phyloP scores from a whole-genome alignment of 2,113 vertebrate species.

The Eretmochelys imbricata region DNA sequence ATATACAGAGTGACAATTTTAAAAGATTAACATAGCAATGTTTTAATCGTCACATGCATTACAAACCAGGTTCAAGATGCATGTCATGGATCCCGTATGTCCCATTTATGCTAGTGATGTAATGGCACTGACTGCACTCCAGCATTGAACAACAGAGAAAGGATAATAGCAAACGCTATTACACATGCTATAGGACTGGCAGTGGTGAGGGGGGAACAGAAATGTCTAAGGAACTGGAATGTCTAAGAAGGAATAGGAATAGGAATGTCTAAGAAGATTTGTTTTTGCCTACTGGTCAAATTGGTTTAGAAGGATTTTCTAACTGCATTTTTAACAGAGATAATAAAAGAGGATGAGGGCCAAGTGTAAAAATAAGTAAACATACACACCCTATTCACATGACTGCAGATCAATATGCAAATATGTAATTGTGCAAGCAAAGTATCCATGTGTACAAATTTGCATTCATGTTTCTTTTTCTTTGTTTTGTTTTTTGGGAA shows the following conservation, averaged over 20 bases:
- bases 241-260: background rate
- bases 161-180: background rate
- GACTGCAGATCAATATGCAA: no score
- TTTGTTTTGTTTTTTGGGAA: background rate
- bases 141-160: background rate
- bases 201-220: background rate
- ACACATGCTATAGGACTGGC: background rate
- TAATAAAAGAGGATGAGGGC: no score
- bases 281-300: no score
- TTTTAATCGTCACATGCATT: background rate
- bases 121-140: no score
- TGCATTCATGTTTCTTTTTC: background rate
- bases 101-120: background rate
- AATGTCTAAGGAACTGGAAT: background rate
- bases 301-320: no score
- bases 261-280: background rate
- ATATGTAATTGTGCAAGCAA: background rate
- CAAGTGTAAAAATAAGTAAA: no score
- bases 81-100: background rate
- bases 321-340: no score
- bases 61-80: background rate
- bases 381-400: no score
- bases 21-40: background rate
- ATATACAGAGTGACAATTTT: background rate
- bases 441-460: background rate